Base-by-base conservation (phyloP, 1,140 invertebrate genomes). In the Euglossa dilemma region DNA sequence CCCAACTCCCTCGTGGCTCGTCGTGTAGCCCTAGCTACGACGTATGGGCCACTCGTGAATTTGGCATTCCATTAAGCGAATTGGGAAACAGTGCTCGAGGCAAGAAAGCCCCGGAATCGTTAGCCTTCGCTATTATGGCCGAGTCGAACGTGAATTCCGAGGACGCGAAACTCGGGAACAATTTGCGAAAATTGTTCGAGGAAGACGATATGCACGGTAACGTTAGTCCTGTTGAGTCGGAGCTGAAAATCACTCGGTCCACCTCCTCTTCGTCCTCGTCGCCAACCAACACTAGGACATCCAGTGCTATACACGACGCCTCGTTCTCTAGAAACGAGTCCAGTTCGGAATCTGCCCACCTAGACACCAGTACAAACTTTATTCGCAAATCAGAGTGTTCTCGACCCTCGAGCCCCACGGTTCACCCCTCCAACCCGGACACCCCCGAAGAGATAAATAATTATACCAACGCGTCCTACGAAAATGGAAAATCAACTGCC, bases 41-140 rank as follows among this genome's bases (percentile, higher is more conserved):
- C 67, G 93, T 95, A 6, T 95, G 94, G 94, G 89, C 93, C 8
- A 93, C 93, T 6, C 91, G 91, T 18, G 93, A 94, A 61, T 86
- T 92, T 12, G 94, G 92, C 0, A 93, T 95, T 59, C 93, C 94
- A 8, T 83, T 94, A 6, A 94, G 91, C 81, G 93, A 95, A 79
- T 79, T 94, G 64, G 91, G 86, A 11, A 90, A 84, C 47, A 89
- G 73, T 9, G 56, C 54, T 18, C 80, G 91, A 25, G 90, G 84
- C 25, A 88, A 80, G 23, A 87, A 85, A 75, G 86, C 86, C 0
- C 88, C 91, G 16, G 90, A 92, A 47, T 84, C 43, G 6, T 67
- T 90, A 6, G 59, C 80, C 1, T 47, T 89, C 7, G 86, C 83
- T 6, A 18, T 90, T 28, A 89, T 85, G 18, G 87, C 88, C 2